Evolutionary conservation across 2,113 vertebrate genomes (phyloP).

Genomic region (Corydoras sp.): DNA sequence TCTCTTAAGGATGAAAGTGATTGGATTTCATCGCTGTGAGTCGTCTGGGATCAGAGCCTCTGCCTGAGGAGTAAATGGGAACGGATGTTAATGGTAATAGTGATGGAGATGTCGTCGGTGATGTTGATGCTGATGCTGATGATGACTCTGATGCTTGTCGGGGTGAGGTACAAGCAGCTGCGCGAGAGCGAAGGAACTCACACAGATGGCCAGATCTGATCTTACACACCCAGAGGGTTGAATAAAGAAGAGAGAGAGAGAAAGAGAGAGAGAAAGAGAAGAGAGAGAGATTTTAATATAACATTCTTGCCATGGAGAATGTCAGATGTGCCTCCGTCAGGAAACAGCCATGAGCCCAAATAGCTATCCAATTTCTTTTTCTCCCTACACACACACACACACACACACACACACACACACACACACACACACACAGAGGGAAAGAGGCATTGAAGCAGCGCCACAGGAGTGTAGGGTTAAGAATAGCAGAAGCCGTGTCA

Average conservation of each 20-base stretch:
- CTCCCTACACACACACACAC: slow-evolving; percentile 10
- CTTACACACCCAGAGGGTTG: slow-evolving; percentile 47
- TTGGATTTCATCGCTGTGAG: too few relatives aligned
- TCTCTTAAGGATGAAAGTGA: too few relatives aligned
- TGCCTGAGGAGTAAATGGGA: too few relatives aligned
- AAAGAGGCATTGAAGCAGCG: slow-evolving; percentile 42
- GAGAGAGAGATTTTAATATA: slow-evolving; percentile 30
- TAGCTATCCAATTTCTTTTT: slow-evolving; percentile 6
- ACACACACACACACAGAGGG: too few relatives aligned
- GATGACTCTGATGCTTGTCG: too few relatives aligned
- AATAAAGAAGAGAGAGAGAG: neutral
- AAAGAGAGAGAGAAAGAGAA: slow-evolving; percentile 27
- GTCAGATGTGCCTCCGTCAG: slow-evolving; percentile 54
- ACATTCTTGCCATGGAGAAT: slow-evolving; percentile 35
- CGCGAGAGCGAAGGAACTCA: slow-evolving; percentile 4
- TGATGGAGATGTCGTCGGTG: too few relatives aligned
- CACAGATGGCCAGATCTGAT: slow-evolving; percentile 60
- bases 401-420: neutral
- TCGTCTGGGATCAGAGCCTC: too few relatives aligned
- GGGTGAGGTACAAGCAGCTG: too few relatives aligned
- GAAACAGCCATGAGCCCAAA: slow-evolving; percentile 45
- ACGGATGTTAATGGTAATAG: too few relatives aligned
- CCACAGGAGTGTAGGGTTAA: slow-evolving; percentile 60
- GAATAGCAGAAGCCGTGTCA: slow-evolving; percentile 70
- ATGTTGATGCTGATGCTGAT: too few relatives aligned